These are phyloP conservation scores for Ceyx margarethae DNA, from an alignment of 2,113 vertebrate genomes.

Conservation along the genomic window DNA sequence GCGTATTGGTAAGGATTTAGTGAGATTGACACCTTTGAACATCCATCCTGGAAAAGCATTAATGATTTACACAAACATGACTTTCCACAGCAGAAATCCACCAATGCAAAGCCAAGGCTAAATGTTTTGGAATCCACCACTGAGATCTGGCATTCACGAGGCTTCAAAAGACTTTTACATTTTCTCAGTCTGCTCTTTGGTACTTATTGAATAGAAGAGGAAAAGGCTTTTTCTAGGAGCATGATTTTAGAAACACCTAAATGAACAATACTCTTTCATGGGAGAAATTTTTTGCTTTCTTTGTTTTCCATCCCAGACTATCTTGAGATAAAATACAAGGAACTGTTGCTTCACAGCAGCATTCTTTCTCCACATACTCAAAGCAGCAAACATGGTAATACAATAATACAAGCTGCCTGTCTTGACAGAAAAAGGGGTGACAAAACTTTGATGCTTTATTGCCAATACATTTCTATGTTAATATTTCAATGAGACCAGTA, in stretches of 20 bases:
- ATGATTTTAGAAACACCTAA: background rate
- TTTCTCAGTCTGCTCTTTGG: background rate
- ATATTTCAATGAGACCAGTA: background rate
- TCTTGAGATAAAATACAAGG: background rate
- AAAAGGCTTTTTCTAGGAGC: background rate
- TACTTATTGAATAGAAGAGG: too few species aligned
- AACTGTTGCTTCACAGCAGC: background rate
- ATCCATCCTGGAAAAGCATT: background rate
- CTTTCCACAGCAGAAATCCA: background rate
- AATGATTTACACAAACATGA: background rate
- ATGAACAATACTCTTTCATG: background rate
- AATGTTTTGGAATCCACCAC: background rate
- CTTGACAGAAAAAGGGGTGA: background rate
- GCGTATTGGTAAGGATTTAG: conserved; percentile 15
- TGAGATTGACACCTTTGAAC: conserved; percentile 7
- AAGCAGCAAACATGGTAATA: background rate
- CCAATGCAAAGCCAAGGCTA: background rate
- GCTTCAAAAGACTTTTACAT: background rate
- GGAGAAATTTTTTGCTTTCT: background rate
- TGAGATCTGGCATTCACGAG: background rate
- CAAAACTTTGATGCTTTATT: background rate
- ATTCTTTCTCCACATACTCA: background rate
- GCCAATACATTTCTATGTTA: background rate
- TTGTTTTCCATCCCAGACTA: background rate
- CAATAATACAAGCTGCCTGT: background rate